These are phyloP conservation scores for Nezara viridula DNA, from an alignment of 2,888 invertebrate species.

Conservation along the genomic window DNA sequence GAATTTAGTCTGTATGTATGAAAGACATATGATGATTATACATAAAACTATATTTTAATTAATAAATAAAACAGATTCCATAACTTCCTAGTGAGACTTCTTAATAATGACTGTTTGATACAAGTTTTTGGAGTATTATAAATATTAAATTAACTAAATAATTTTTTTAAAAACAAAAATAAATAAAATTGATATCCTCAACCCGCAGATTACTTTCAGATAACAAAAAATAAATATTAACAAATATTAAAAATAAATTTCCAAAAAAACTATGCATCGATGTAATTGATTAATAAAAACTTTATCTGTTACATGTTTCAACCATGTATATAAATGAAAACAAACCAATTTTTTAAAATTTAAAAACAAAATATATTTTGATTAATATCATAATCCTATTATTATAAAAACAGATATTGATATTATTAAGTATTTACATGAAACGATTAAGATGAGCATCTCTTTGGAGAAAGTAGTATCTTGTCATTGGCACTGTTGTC, in stretches of 20 bases:
- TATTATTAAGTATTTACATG: constrained; percentile 28
- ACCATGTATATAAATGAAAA: not conserved
- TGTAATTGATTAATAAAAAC: constrained; percentile 21
- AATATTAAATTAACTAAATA: not conserved
- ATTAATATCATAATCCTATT: constrained; percentile 22
- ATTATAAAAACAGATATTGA: constrained; percentile 19
- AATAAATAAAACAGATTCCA: not conserved
- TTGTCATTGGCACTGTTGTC: constrained; percentile 65
- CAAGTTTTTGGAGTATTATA: not conserved
- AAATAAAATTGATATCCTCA: constrained; percentile 3
- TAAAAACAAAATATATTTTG: constrained; percentile 19
- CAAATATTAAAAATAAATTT: not conserved
- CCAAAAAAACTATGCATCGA: constrained; percentile 5
- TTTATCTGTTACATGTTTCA: not conserved
- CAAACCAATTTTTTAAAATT: not conserved
- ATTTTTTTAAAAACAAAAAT: not conserved
- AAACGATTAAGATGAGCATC: constrained; percentile 44
- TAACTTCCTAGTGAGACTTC: not conserved
- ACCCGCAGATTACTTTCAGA: constrained; percentile 1
- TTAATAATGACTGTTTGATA: not conserved
- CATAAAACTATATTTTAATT: not conserved
- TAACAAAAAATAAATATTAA: not conserved
- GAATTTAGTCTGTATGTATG: not conserved
- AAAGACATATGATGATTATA: not conserved
- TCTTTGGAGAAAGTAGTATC: constrained; percentile 57